phyloP scores from a whole-genome alignment of 2,888 invertebrate genomes.

The Tipula vernalis region DNA sequence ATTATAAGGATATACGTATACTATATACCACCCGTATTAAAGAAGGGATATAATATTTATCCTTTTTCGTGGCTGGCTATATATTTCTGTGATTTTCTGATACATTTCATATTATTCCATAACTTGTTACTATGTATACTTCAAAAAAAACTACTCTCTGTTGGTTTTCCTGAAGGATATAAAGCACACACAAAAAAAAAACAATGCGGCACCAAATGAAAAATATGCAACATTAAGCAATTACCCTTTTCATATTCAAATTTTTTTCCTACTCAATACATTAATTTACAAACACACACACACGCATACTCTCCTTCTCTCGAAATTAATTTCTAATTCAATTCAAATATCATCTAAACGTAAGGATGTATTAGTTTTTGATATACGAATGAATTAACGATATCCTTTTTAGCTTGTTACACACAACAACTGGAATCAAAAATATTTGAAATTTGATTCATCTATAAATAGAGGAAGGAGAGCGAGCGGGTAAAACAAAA shows the following conservation, averaged over 20 bases:
- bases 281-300: not conserved
- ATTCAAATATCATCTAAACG: not conserved
- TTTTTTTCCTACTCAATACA: not conserved
- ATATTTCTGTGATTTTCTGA: not conserved
- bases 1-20: not conserved
- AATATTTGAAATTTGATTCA: not conserved
- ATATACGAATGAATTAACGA: not conserved
- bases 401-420: not conserved
- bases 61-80: not conserved
- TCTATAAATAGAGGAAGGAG: not conserved
- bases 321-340: conserved; percentile 8
- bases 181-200: not conserved
- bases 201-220: conserved; percentile 4
- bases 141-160: not conserved
- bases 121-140: not conserved
- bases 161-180: conserved; percentile 4
- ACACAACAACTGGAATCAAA: not conserved
- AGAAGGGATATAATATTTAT: not conserved
- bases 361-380: not conserved
- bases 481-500: not conserved
- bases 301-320: not conserved
- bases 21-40: not conserved
- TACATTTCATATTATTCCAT: not conserved
- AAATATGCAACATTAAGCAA: conserved; percentile 10
- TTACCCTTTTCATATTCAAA: conserved; percentile 8